phyloP scores from a whole-genome alignment of 1,140 invertebrate genomes.

The Bombus waltoni region DNA sequence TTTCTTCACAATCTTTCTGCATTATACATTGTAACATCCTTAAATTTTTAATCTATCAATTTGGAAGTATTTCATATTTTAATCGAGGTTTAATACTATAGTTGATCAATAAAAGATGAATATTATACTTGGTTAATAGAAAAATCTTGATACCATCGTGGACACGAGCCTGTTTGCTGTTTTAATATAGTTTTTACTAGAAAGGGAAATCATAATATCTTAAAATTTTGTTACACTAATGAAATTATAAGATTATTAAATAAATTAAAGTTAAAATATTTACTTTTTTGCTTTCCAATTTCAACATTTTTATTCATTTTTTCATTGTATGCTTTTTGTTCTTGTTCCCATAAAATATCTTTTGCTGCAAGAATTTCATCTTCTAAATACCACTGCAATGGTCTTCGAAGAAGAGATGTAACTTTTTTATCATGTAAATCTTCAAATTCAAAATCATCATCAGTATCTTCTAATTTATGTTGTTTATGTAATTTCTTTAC shows the following conservation, averaged over 20 bases:
- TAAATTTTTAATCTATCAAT: conserved; percentile 64
- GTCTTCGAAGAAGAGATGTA: not conserved
- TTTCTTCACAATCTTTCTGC: conserved; percentile 71
- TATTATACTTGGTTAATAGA: conserved; percentile 75
- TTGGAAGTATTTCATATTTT: conserved; percentile 37
- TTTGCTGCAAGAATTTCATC: conserved; percentile 58
- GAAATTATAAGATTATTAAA: conserved; percentile 1
- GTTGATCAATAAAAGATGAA: not conserved
- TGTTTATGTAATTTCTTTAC: not conserved
- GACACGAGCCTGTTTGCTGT: conserved; percentile 17
- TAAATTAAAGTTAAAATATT: not conserved
- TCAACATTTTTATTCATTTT: conserved; percentile 18
- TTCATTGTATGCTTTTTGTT: conserved; percentile 29
- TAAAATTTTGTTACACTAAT: not conserved
- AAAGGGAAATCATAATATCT: not conserved
- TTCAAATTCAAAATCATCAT: not conserved
- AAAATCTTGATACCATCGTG: conserved; percentile 79
- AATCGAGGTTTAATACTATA: not conserved
- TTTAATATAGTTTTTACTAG: conserved; percentile 4
- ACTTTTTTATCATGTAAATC: not conserved
- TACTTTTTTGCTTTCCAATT: conserved; percentile 55
- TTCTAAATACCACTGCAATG: conserved; percentile 55
- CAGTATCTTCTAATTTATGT: too few relatives aligned
- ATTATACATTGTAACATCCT: conserved; percentile 71
- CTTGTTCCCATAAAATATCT: conserved; percentile 48